Evolutionary conservation across 2,113 vertebrate species (phyloP).

Genomic region (Thamnophis sirtalis): DNA sequence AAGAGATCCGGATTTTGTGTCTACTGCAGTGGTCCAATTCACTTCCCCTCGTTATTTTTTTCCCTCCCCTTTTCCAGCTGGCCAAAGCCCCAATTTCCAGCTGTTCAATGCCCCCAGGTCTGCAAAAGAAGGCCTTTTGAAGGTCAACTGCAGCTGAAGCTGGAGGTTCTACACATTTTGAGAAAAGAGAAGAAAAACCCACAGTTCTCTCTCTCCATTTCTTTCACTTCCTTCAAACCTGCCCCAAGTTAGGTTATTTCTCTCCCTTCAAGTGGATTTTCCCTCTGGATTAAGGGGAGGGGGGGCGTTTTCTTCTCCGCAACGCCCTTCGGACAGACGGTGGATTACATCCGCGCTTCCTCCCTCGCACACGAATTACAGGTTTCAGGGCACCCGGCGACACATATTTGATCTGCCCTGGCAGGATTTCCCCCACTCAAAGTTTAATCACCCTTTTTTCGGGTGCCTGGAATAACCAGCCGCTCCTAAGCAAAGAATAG

Average conservation of each 20-base stretch:
- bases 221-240: background rate
- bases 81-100: background rate
- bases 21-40: background rate
- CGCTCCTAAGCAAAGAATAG: background rate
- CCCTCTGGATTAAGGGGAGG: background rate
- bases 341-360: background rate
- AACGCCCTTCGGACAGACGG: background rate
- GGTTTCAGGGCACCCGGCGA: background rate
- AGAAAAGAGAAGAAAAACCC: background rate
- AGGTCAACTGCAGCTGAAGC: background rate
- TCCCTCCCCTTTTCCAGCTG: background rate
- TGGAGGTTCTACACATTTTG: background rate
- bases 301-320: background rate
- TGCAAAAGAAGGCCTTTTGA: background rate
- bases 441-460: background rate
- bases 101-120: background rate
- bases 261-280: background rate
- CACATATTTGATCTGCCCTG: background rate
- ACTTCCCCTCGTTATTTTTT: background rate
- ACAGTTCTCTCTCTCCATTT: background rate
- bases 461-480: background rate
- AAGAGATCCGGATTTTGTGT: background rate
- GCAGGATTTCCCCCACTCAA: background rate
- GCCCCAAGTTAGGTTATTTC: background rate
- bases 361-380: background rate